These are phyloP conservation scores for Caerostris darwini DNA, from an alignment of 1,140 invertebrate species.

Conservation along the genomic window DNA sequence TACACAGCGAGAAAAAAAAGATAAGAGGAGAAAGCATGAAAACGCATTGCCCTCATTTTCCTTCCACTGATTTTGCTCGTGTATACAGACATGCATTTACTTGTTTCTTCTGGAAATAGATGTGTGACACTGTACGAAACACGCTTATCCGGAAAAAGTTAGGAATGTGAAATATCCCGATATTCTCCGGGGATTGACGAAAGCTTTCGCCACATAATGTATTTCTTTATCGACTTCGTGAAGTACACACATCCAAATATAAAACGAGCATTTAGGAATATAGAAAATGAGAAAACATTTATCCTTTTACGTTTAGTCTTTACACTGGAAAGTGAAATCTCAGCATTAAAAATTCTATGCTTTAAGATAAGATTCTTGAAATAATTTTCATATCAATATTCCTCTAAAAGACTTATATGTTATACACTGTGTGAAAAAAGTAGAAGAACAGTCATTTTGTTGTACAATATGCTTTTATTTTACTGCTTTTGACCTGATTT, in stretches of 20 bases:
- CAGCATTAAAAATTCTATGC: too few species aligned
- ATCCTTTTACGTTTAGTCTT: neutral
- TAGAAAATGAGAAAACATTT: neutral
- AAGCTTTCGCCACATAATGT: neutral
- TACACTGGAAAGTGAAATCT: too few species aligned
- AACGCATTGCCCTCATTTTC: slow-evolving; percentile 47
- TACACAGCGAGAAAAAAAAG: neutral
- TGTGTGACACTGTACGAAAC: neutral
- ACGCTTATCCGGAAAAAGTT: neutral
- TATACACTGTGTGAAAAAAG: too few species aligned
- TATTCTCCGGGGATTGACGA: neutral
- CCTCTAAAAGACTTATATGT: too few species aligned
- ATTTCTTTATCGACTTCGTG: neutral
- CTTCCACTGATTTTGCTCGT: slow-evolving; percentile 22
- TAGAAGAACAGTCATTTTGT: too few species aligned
- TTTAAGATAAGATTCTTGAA: too few species aligned
- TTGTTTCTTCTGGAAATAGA: neutral
- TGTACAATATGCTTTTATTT: too few species aligned
- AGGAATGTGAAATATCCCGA: neutral
- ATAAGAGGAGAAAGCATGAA: slow-evolving; percentile 6
- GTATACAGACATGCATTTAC: slow-evolving; percentile 15
- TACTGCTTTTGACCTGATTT: too few species aligned
- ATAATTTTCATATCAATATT: too few species aligned
- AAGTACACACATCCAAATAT: neutral
- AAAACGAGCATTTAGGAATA: neutral